Evolutionary conservation across 2,888 invertebrate genomes (phyloP).

Genomic region (Lycaena phlaeas): DNA sequence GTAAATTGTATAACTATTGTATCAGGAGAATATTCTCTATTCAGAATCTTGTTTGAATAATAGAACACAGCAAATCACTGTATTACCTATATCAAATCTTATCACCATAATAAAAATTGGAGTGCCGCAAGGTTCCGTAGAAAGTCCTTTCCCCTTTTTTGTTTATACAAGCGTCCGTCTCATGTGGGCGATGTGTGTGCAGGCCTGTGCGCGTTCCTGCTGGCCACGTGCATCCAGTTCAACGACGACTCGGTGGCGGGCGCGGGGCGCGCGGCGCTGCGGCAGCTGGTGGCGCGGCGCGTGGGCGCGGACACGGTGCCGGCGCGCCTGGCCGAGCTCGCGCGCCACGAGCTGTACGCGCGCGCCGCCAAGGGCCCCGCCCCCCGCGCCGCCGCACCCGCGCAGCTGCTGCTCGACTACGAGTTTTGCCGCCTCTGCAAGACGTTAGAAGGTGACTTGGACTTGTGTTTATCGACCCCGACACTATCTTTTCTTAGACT

Average conservation of each 20-base stretch:
- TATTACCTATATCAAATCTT: no score
- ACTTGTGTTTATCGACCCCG: no score
- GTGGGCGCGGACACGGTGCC: slow-evolving; percentile 92
- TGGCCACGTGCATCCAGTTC: slow-evolving; percentile 92
- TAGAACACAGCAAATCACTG: no score
- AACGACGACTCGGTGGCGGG: slow-evolving; percentile 86
- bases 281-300: slow-evolving; percentile 84
- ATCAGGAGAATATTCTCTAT: no score
- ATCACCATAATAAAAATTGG: no score
- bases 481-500: not conserved
- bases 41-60: no score
- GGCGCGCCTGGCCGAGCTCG: slow-evolving; percentile 81
- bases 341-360: slow-evolving; percentile 92
- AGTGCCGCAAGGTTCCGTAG: no score
- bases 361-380: slow-evolving; percentile 95
- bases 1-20: no score
- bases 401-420: slow-evolving; percentile 91
- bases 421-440: slow-evolving; percentile 96
- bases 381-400: slow-evolving; percentile 80
- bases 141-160: no score
- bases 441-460: slow-evolving; percentile 78
- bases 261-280: slow-evolving; percentile 79
- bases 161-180: no score
- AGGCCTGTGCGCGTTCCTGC: slow-evolving; percentile 87
- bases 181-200: no score